A percentile compares a stretch with the other conserved stretches of the same genome.
Evolutionary conservation across 1,140 invertebrate genomes (phyloP).

Genomic region (Triops cancriformis): DNA sequence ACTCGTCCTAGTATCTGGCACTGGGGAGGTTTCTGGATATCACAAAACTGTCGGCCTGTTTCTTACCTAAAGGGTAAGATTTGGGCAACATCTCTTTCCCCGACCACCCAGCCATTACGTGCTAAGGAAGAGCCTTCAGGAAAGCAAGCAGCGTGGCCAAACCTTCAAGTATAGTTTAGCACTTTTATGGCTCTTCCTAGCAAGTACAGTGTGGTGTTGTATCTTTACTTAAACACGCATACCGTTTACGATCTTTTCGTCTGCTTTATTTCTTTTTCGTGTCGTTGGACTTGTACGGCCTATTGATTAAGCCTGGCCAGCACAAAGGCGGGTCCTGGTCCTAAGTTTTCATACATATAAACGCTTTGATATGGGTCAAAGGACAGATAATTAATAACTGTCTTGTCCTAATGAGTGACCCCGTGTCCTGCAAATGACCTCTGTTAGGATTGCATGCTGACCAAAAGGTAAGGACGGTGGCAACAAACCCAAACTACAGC

Average conservation of each 20-base stretch:
- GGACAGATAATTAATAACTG: constrained; percentile 14
- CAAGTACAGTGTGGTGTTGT: neutral
- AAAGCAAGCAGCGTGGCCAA: neutral
- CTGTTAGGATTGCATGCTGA: neutral
- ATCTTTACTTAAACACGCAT: neutral
- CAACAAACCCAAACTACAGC: neutral
- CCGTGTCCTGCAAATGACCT: neutral
- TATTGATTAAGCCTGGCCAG: constrained; percentile 1
- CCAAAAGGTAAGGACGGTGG: neutral
- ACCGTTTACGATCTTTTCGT: neutral
- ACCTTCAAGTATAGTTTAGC: neutral
- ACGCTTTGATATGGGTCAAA: neutral
- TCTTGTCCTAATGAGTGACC: constrained; percentile 13
- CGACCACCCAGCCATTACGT: neutral
- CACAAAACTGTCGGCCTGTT: neutral
- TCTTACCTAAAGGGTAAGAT: neutral
- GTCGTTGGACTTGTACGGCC: neutral
- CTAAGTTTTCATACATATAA: neutral
- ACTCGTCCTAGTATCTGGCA: neutral
- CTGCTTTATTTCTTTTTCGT: neutral
- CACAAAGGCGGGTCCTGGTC: neutral
- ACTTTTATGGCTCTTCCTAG: neutral
- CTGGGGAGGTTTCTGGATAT: neutral
- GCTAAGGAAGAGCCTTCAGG: neutral
- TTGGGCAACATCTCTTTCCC: neutral